Evolutionary conservation across 2,888 invertebrate species (phyloP), one percentile per base, ranked within the genome.

Genomic region (Operophtera brumata): DNA sequence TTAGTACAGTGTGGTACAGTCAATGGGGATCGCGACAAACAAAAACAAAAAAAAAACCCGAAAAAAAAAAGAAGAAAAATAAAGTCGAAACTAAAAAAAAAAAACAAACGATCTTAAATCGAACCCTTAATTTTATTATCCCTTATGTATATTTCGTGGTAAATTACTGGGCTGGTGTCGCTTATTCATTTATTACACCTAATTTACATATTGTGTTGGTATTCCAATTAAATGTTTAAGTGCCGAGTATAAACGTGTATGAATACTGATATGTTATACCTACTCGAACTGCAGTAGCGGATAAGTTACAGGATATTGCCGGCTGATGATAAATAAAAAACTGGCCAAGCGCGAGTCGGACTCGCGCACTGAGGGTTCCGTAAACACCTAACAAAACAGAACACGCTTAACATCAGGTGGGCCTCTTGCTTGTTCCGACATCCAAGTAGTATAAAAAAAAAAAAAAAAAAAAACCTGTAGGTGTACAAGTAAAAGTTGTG

Each of bases 211-310:
- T 67, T 59, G 62, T 63, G 67, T 65, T 65, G 59, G 57, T 56
- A 62, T 57, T 49, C 55, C 65, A 64, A 74, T 71, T 60, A 68
- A n/a, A 66, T 46, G 55, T 61, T 50, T 59, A 66, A 65, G 51
- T 61, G 54, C 11, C 39, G 12, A 35, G 47, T 52, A 63, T 65
- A 62, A 66, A 69, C 64, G 51, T 45, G 46, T 50, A 45, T 28
- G 54, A 20, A 20, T 20, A 20, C 20, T 57, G 41, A 50, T 30
- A 48, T 55, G 57, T 60, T 56, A 60, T 57, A 50, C 8, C 26
- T 8, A 26, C 47, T 62, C 57, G 57, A 35, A 50, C 50, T 48
- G 61, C 53, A 59, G 66, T 67, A 70, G 70, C 64, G 47, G 37
- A 65, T 68, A 62, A 71, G 65, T 71, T 68, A 69, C 57, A 43